Base-by-base conservation (phyloP, 2,888 invertebrate species). In the Xestia c-nigrum region DNA sequence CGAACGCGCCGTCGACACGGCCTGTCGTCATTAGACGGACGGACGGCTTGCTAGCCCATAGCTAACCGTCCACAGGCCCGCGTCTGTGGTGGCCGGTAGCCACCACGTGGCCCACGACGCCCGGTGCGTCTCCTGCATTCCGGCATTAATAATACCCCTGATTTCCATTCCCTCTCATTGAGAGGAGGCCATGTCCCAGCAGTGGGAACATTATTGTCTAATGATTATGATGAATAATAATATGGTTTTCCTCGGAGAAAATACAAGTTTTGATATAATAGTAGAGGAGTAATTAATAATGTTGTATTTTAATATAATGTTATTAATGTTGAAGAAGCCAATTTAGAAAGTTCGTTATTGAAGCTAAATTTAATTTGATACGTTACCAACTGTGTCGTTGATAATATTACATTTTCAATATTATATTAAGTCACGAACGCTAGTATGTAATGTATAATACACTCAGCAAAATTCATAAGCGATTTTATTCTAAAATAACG, bases 291-390 rank as follows among this genome's bases (percentile, higher is more conserved):
- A 70, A 80, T 80, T 84, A 70, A 69, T 68, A 73, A 73, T 46
- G 16, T 65, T 40, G 19, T 50, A 63, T 38, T 52, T 59, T 57
- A 40, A 61, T 72, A 40, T 12, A 12, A 52, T 31, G 38, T 52
- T 72, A 84, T 72, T 81, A 84, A 81, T 52, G n/a, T 65, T 55
- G 40, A 80, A 47, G 55, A 5, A 84, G 68, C 21, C 52, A 72
- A 80, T 68, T 67, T 59, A 12, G 46, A 72, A 80, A 84, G 19
- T 74, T 80, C 19, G 46, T 64, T 72, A 64, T 84, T 79, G 50
- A 71, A 63, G 47, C 24, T 19, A 46, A 19, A 46, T 63, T 64
- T 63, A 69, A 84, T 72, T 68, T 57, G 46, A 46, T 24, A 7
- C 3, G 78, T 9, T 21, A 38, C 43, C 46, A 64, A 63, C 57